Conservation (phyloP, 1,140 invertebrate species). For the Papilio polytes region DNA sequence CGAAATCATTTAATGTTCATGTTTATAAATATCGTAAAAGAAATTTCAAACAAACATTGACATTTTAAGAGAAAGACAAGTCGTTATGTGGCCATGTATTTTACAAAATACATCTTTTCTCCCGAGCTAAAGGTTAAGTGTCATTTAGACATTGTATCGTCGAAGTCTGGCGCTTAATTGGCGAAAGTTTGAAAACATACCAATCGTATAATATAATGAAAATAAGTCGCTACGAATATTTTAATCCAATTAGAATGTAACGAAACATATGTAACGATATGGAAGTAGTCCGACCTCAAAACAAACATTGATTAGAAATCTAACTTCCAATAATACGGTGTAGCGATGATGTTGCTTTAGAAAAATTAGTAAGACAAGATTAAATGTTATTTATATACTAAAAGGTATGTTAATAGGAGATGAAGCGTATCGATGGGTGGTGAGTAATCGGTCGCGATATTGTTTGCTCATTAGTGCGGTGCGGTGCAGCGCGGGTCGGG, state of each 20-base stretch:
- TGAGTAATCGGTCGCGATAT: constrained; percentile 47
- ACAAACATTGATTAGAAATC: neutral
- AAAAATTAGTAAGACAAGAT: constrained; percentile 10
- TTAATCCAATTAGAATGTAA: neutral
- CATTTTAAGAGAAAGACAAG: constrained; percentile 17
- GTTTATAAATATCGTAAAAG: neutral
- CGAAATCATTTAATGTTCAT: neutral
- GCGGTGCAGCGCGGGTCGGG: constrained; percentile 53
- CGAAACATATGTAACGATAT: neutral
- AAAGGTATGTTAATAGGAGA: constrained; percentile 39
- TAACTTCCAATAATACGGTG: neutral
- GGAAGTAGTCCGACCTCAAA: neutral
- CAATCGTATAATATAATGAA: neutral
- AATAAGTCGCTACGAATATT: neutral
- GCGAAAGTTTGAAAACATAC: neutral
- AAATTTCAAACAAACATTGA: constrained; percentile 16
- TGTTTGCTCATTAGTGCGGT: constrained; percentile 50
- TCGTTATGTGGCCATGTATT: neutral
- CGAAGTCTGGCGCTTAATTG: constrained; percentile 11
- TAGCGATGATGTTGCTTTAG: neutral
- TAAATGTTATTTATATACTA: constrained; percentile 24
- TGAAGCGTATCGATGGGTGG: constrained; percentile 44
- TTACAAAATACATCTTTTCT: constrained; percentile 21
- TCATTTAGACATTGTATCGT: constrained; percentile 22
- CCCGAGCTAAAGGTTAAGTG: constrained; percentile 17